Percentiles rank a stretch among this genome's conserved stretches.
These are phyloP conservation scores for Hecatera dysodea DNA, from an alignment of 2,888 invertebrate genomes.

Conservation along the genomic window DNA sequence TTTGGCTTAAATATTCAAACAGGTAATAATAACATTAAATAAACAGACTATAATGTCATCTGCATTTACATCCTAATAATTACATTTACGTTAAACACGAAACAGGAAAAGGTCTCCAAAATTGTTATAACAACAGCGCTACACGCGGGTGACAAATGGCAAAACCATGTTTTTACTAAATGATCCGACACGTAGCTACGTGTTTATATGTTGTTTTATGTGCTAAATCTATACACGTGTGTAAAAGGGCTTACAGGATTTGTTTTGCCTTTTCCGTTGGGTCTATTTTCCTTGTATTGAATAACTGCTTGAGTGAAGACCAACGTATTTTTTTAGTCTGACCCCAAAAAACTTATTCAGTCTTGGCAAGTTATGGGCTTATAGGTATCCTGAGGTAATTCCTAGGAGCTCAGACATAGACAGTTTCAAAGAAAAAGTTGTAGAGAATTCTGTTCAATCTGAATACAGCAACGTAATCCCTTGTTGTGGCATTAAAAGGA, in stretches of 20 bases:
- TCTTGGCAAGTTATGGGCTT: neutral
- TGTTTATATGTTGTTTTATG: constrained; percentile 21
- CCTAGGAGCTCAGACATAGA: neutral
- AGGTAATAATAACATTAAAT: too few species aligned
- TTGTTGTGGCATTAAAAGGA: neutral
- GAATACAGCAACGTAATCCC: neutral
- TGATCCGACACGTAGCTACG: constrained; percentile 1
- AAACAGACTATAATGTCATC: neutral
- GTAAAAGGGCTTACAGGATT: constrained; percentile 6
- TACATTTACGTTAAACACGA: neutral
- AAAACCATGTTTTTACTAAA: constrained; percentile 44
- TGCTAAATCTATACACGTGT: constrained; percentile 4
- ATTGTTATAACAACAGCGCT: constrained; percentile 18
- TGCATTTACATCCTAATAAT: neutral
- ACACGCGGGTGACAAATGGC: constrained; percentile 36
- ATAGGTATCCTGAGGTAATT: neutral
- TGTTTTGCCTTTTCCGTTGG: neutral
- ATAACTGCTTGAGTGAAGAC: neutral
- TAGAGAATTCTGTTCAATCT: neutral
- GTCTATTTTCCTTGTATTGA: neutral
- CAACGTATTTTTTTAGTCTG: neutral
- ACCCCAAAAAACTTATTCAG: neutral
- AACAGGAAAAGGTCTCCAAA: constrained; percentile 22
- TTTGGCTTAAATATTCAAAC: too few species aligned
- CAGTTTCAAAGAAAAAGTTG: neutral